Evolutionary conservation across 1,140 invertebrate species (phyloP).

Genomic region (Stenopsyche tienmushanensis): DNA sequence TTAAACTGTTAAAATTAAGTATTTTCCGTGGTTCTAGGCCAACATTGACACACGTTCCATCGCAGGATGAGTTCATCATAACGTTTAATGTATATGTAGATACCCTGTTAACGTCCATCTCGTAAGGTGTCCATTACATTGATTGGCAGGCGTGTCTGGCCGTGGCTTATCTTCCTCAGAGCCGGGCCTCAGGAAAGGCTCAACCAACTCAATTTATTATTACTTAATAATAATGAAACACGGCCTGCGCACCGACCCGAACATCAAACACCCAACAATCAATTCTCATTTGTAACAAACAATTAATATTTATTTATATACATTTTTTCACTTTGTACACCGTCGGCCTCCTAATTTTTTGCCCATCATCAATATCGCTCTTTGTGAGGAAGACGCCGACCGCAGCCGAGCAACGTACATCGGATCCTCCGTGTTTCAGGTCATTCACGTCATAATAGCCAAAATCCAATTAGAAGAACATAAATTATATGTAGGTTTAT

Average conservation of each 20-base stretch:
- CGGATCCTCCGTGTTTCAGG: no score
- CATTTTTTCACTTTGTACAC: background rate
- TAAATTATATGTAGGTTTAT: no score
- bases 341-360: background rate
- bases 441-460: no score
- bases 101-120: conserved; percentile 5
- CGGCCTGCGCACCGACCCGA: background rate
- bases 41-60: no score
- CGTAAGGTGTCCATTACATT: conserved; percentile 38
- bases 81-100: no score
- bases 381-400: no score
- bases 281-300: conserved; percentile 27
- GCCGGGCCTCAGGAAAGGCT: conserved; percentile 7
- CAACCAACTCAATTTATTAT: conserved; percentile 16
- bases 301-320: conserved; percentile 17
- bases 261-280: conserved; percentile 22
- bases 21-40: no score
- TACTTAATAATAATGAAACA: conserved; percentile 19
- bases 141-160: conserved; percentile 40
- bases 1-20: no score
- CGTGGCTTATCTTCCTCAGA: conserved; percentile 35
- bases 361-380: no score
- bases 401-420: no score
- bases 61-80: no score
- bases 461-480: no score